These are phyloP conservation scores for Sminthurides bifidus DNA, from an alignment of 1,140 invertebrate species.

Conservation along the genomic window DNA sequence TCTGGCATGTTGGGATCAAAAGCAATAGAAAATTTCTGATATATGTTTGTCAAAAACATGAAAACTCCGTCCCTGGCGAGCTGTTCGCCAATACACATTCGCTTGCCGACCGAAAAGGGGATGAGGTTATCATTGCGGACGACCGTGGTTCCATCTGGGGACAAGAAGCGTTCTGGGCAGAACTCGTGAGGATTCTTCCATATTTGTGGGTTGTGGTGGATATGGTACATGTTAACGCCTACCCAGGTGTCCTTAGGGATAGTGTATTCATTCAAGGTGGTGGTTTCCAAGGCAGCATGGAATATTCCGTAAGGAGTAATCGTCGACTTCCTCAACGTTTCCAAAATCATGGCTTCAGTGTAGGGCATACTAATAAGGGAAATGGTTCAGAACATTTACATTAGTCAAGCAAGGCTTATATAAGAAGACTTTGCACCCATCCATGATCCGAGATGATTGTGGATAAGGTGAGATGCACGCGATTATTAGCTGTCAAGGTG, in stretches of 20 bases:
- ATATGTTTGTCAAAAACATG: conserved; percentile 6
- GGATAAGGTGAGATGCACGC: too few relatives aligned
- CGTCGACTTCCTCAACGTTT: conserved; percentile 9
- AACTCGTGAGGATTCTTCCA: conserved; percentile 40
- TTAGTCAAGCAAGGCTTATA: too few relatives aligned
- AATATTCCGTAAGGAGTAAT: conserved; percentile 10
- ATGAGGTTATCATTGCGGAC: conserved; percentile 9
- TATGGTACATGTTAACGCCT: conserved; percentile 37
- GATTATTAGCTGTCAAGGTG: too few relatives aligned
- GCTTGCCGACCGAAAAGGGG: conserved; percentile 17
- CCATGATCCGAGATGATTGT: too few relatives aligned
- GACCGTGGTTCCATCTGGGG: neutral
- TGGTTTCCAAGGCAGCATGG: conserved; percentile 18
- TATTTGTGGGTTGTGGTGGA: conserved; percentile 37
- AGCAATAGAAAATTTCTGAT: neutral
- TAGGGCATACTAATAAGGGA: conserved; percentile 25
- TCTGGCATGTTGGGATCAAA: neutral
- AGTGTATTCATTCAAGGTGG: conserved; percentile 32
- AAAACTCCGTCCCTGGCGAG: neutral
- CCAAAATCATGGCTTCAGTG: conserved; percentile 23
- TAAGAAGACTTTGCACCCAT: too few relatives aligned
- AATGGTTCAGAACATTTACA: too few relatives aligned
- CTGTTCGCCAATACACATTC: conserved; percentile 5
- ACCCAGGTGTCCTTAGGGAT: conserved; percentile 37
- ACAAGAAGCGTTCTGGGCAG: conserved; percentile 40